Percentiles rank a stretch among this genome's conserved stretches.
These are phyloP conservation scores for Anableps anableps DNA, from an alignment of 2,797 vertebrate species.

Conservation along the genomic window DNA sequence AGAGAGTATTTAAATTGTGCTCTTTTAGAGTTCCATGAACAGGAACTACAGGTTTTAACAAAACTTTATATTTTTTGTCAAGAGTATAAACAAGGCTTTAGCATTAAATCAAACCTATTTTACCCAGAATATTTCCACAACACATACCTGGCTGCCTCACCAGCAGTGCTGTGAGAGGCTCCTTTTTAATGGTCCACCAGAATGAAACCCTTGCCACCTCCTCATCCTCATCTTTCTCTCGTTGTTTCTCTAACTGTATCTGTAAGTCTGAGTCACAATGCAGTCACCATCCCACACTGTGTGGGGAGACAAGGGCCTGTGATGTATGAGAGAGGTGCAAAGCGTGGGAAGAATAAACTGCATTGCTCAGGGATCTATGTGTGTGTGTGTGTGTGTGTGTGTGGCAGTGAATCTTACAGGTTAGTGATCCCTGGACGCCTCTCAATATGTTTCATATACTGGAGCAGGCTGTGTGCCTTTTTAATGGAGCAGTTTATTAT, in stretches of 20 bases:
- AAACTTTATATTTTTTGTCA: not conserved
- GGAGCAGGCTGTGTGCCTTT: conserved; percentile 38
- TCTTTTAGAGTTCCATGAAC: not conserved
- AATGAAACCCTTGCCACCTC: conserved; percentile 46
- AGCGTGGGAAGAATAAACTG: conserved; percentile 73
- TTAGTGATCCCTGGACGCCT: conserved; percentile 60
- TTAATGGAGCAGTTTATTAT: conserved; percentile 55
- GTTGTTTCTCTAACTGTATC: conserved; percentile 47
- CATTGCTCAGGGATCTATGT: conserved; percentile 62
- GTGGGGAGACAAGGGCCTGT: conserved; percentile 75
- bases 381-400: conserved; percentile 31
- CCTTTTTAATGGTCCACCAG: conserved; percentile 32
- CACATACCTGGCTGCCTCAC: conserved; percentile 19
- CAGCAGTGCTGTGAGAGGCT: conserved; percentile 34
- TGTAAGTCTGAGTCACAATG: conserved; percentile 77
- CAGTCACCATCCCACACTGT: conserved; percentile 79
- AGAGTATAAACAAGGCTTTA: not conserved
- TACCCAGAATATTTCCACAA: not conserved
- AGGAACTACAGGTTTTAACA: not conserved
- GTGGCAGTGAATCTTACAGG: conserved; percentile 47
- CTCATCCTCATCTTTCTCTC: conserved; percentile 41
- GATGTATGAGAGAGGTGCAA: conserved; percentile 76
- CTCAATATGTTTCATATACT: conserved; percentile 57
- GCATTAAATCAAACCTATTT: not conserved
- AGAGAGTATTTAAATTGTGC: no score